phyloP scores from a whole-genome alignment of 1,140 invertebrate species.

The Parasteatoda tepidariorum region DNA sequence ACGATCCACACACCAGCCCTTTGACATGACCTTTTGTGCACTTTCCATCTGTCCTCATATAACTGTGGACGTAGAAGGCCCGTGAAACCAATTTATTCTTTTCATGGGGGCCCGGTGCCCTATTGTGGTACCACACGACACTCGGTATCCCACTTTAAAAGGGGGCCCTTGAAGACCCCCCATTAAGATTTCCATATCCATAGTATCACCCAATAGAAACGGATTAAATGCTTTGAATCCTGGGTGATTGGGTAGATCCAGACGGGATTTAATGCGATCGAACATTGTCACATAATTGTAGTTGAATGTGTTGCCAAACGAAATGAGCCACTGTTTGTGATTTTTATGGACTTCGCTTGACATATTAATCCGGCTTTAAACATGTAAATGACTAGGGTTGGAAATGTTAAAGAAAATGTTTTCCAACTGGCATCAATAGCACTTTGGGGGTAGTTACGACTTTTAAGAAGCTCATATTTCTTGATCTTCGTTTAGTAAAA shows the following conservation, averaged over 20 bases:
- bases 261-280: conserved; percentile 21
- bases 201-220: background rate
- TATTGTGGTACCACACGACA: conserved; percentile 21
- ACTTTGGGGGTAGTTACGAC: background rate
- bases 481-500: too few species aligned
- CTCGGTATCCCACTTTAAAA: background rate
- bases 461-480: too few species aligned
- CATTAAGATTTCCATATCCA: background rate
- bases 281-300: conserved; percentile 34
- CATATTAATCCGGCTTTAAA: conserved; percentile 36
- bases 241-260: background rate
- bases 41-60: conserved; percentile 41
- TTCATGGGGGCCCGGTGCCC: background rate
- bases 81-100: conserved; percentile 52
- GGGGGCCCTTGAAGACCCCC: conserved; percentile 14
- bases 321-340: conserved; percentile 27
- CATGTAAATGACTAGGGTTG: conserved; percentile 33
- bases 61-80: background rate
- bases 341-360: conserved; percentile 44
- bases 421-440: conserved; percentile 1
- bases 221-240: background rate
- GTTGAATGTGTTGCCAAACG: background rate
- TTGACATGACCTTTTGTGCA: conserved; percentile 43
- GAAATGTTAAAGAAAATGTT: conserved; percentile 15
- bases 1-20: conserved; percentile 34